Evolutionary conservation across 2,113 vertebrate genomes (phyloP).

Genomic region (Prochilodus magdalenae): DNA sequence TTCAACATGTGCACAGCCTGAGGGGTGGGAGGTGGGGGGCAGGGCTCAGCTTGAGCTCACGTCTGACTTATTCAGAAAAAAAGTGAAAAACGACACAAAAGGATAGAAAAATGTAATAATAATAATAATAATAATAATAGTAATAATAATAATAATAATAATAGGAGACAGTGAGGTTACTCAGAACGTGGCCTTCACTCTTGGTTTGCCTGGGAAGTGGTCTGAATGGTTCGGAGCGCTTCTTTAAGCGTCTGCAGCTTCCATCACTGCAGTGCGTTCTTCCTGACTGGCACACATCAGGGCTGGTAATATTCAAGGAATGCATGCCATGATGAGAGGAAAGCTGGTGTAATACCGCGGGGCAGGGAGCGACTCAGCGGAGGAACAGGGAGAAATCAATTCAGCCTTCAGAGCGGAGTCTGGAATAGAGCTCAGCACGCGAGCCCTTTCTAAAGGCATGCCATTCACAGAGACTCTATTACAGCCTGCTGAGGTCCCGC

Average conservation of each 20-base stretch:
- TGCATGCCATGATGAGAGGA: not conserved
- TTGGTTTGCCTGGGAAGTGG: conserved; percentile 65
- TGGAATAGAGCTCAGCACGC: not conserved
- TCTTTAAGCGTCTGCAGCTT: not conserved
- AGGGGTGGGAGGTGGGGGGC: conserved; percentile 60
- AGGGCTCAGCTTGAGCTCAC: conserved; percentile 14
- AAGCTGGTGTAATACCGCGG: too few relatives aligned
- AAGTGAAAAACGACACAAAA: too few relatives aligned
- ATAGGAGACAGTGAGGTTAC: too few relatives aligned
- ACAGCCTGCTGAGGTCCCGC: not conserved
- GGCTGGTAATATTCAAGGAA: not conserved
- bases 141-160: not conserved
- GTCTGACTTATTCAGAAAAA: not conserved
- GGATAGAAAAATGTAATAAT: not conserved
- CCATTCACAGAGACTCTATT: not conserved
- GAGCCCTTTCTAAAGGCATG: too few relatives aligned
- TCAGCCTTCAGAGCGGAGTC: too few relatives aligned
- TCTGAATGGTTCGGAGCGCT: conserved; percentile 25
- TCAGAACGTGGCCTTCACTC: conserved; percentile 34
- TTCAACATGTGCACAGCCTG: conserved; percentile 93
- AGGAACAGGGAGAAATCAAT: not conserved
- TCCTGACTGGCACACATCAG: not conserved
- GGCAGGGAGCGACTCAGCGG: too few relatives aligned
- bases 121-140: conserved; percentile 10
- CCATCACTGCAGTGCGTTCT: not conserved